A percentile compares a stretch with the other conserved stretches of the same genome.
These are phyloP conservation scores for Hoplostethus mediterraneus DNA, from an alignment of 2,797 vertebrate species.

Conservation along the genomic window DNA sequence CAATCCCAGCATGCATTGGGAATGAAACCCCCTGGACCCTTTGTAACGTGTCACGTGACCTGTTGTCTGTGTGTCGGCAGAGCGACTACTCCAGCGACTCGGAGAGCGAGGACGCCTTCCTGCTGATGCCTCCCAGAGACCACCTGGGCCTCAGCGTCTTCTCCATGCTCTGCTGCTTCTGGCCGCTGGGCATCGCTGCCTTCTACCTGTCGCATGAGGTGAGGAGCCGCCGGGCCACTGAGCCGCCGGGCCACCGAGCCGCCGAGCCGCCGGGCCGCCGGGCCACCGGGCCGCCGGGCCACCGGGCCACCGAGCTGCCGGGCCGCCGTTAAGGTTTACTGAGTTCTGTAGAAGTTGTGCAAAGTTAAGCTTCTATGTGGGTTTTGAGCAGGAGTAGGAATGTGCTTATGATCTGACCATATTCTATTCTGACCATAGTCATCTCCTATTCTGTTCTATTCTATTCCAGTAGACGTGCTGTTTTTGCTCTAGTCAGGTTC, in stretches of 20 bases:
- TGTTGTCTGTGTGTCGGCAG: constrained; percentile 38
- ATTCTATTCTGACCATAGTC: too few relatives aligned
- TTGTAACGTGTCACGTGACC: too few relatives aligned
- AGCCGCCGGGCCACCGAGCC: neutral
- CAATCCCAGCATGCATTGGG: too few relatives aligned
- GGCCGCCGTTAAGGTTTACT: neutral
- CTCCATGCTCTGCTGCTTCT: constrained; percentile 99
- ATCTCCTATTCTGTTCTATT: too few relatives aligned
- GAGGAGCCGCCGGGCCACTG: constrained; percentile 49
- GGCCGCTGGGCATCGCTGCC: constrained; percentile 94
- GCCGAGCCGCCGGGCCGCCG: neutral
- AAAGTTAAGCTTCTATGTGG: too few relatives aligned
- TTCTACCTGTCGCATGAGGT: constrained; percentile 97
- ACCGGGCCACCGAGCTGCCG: too few relatives aligned
- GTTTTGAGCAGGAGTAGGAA: too few relatives aligned
- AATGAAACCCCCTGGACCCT: too few relatives aligned
- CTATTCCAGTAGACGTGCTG: too few relatives aligned
- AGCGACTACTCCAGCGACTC: constrained; percentile 91
- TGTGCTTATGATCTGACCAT: too few relatives aligned
- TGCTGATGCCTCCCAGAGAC: constrained; percentile 93
- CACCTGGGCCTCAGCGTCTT: constrained; percentile 96
- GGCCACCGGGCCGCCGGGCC: neutral
- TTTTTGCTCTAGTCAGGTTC: too few relatives aligned
- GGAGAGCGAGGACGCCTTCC: constrained; percentile 94
- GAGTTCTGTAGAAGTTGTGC: neutral